phyloP scores from a whole-genome alignment of 2,888 invertebrate genomes.

The Drosophila melanocephala region DNA sequence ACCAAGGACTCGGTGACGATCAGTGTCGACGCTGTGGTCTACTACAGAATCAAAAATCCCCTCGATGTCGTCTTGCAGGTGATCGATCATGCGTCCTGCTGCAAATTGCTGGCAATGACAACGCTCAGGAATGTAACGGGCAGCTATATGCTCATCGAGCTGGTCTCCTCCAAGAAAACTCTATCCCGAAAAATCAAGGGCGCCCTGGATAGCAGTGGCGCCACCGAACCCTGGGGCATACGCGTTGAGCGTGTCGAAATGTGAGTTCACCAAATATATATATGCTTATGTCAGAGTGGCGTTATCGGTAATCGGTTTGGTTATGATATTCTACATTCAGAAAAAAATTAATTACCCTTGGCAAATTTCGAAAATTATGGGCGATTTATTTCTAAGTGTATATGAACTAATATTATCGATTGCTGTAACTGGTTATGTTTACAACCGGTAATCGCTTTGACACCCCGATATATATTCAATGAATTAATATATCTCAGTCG shows the following conservation, averaged over 20 bases:
- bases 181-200: conserved; percentile 95
- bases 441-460: not conserved
- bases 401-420: not conserved
- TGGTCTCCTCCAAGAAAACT: conserved; percentile 95
- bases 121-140: conserved; percentile 95
- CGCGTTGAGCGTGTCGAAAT: conserved; percentile 98
- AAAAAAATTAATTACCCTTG: no score
- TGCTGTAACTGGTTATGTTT: not conserved
- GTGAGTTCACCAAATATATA: conserved; percentile 85
- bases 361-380: not conserved
- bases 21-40: conserved; percentile 94
- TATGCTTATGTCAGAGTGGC: not conserved
- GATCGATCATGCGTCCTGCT: conserved; percentile 88
- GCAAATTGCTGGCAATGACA: conserved; percentile 91
- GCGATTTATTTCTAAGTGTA: not conserved
- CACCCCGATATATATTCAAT: not conserved
- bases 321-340: accelerated
- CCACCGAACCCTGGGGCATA: conserved; percentile 95
- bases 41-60: conserved; percentile 91
- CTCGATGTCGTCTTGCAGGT: conserved; percentile 90
- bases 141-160: conserved; percentile 94
- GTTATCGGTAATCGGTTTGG: no score
- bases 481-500: not conserved
- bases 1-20: conserved; percentile 97
- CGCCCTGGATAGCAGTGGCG: conserved; percentile 89